Percentiles rank a stretch among this genome's conserved stretches.
phyloP scores from a whole-genome alignment of 2,113 vertebrate genomes.

The Leptobrachium ailaonicum region DNA sequence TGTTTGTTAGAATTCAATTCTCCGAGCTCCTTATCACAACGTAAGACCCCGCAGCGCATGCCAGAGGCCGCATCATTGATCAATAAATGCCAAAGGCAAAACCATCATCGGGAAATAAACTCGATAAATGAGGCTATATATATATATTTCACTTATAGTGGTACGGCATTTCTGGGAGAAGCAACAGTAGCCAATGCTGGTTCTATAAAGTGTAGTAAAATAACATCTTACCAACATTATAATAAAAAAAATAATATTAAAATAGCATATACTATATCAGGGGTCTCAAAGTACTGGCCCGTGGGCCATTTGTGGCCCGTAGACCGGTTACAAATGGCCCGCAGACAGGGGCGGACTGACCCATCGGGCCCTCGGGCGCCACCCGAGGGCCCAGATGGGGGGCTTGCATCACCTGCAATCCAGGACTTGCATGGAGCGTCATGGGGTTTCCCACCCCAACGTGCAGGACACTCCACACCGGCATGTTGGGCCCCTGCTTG shows the following conservation, averaged over 20 bases:
- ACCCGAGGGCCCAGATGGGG: no score
- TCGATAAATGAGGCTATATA: neutral
- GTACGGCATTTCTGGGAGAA: neutral
- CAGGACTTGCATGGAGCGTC: no score
- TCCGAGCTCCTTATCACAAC: neutral
- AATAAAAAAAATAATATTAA: neutral
- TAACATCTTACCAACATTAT: neutral
- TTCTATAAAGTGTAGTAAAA: neutral
- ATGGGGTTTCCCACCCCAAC: no score
- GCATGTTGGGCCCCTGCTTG: no score
- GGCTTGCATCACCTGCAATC: no score
- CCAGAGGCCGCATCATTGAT: neutral
- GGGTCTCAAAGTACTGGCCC: no score
- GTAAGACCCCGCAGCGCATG: neutral
- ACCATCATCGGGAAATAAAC: conserved; percentile 4
- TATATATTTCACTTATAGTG: neutral
- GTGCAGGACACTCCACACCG: no score
- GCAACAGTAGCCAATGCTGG: neutral
- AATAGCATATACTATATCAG: neutral
- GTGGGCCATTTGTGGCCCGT: no score
- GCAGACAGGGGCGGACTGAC: no score
- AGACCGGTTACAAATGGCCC: no score
- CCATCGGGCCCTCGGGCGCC: no score
- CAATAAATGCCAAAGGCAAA: conserved; percentile 1
- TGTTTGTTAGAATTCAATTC: neutral